A percentile compares a stretch with the other conserved stretches of the same genome.
Conservation (phyloP, 2,888 invertebrate genomes). For the Coecobrya sp. region DNA sequence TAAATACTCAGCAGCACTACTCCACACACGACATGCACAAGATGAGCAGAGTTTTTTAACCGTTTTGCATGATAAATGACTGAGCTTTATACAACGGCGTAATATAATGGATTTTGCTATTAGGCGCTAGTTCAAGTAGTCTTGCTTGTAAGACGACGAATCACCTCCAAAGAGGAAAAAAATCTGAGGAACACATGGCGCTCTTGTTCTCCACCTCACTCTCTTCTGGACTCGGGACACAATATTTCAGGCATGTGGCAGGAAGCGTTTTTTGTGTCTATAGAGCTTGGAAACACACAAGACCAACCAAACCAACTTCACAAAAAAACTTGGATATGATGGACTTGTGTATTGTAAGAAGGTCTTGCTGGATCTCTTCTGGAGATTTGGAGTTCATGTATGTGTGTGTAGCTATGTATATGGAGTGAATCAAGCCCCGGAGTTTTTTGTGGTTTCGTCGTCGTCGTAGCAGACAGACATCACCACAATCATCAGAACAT, state of each 20-base stretch:
- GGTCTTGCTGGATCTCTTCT: background rate
- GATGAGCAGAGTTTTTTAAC: conserved; percentile 52
- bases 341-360: conserved; percentile 9
- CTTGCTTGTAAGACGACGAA: conserved; percentile 7
- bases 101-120: background rate
- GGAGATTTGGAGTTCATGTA: conserved; percentile 16
- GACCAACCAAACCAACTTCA: background rate
- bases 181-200: conserved; percentile 59
- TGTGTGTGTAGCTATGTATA: conserved; percentile 5
- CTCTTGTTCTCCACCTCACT: background rate
- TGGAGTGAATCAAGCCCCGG: background rate
- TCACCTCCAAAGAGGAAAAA: conserved; percentile 40
- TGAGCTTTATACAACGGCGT: background rate
- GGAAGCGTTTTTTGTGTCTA: background rate
- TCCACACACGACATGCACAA: background rate
- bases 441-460: conserved; percentile 68
- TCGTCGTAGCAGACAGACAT: background rate
- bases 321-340: conserved; percentile 9
- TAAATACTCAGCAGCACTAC: background rate
- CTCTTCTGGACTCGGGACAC: conserved; percentile 7
- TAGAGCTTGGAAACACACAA: background rate
- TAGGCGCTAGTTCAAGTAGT: conserved; percentile 2
- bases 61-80: conserved; percentile 59
- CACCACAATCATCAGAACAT: conserved; percentile 1
- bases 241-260: conserved; percentile 25